phyloP scores from a whole-genome alignment of 1,140 invertebrate species.

The Cydia splendana region DNA sequence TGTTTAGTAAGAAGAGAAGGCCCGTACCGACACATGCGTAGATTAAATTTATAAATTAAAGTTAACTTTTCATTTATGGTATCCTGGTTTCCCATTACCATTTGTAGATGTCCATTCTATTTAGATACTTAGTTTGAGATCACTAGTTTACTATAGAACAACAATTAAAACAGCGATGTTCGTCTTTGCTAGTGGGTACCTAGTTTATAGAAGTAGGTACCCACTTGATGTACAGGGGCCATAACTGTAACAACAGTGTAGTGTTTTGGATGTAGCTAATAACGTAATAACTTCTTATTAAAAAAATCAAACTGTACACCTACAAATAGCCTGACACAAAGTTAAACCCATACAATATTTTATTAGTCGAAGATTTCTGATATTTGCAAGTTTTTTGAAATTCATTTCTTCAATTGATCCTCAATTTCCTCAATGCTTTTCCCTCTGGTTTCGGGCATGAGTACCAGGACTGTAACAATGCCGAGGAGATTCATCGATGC shows the following conservation, averaged over 20 bases:
- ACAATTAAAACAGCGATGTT: too few relatives aligned
- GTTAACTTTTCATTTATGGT: not conserved
- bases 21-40: not conserved
- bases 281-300: too few relatives aligned
- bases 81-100: not conserved
- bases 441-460: constrained; percentile 51
- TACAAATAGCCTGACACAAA: too few relatives aligned
- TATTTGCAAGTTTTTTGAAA: not conserved
- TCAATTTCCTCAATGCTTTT: constrained; percentile 52
- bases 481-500: constrained; percentile 46
- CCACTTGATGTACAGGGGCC: too few relatives aligned
- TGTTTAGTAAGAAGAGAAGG: constrained; percentile 37
- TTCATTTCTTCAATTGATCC: constrained; percentile 44
- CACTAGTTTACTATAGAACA: too few relatives aligned
- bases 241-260: too few relatives aligned
- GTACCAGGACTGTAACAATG: constrained; percentile 36
- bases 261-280: too few relatives aligned
- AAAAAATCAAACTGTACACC: too few relatives aligned
- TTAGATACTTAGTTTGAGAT: too few relatives aligned
- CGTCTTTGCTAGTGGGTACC: too few relatives aligned
- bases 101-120: too few relatives aligned
- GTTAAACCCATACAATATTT: not conserved
- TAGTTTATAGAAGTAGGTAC: too few relatives aligned
- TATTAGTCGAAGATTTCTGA: not conserved
- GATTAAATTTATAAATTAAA: not conserved